Base-by-base conservation (phyloP, 2,113 vertebrate species). In the Mixornis gularis region DNA sequence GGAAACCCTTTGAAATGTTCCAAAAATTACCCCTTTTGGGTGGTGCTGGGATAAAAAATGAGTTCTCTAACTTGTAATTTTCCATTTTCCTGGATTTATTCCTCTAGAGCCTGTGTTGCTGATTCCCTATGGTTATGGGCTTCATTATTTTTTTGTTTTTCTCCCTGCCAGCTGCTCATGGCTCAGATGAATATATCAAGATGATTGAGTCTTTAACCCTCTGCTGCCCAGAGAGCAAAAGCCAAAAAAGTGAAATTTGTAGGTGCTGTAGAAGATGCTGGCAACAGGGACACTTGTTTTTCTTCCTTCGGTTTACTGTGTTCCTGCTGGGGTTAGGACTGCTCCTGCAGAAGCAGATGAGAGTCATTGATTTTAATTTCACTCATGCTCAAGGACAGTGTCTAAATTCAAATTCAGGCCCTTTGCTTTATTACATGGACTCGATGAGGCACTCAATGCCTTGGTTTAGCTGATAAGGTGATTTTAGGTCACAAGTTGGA, bases 201-300 rank as follows among this genome's bases (percentile, higher is more conserved):
- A 58, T 72, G 40, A 41, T 52, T 82, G 34, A 81, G 27, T 86
- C 10, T 82, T 94, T 94, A 95, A 95, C 90, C 29, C 79, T 82
- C 34, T 7, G 1, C n/a, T 82, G 36, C 59, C 51, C 29, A 43
- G 66, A 72, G 14, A 41, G 9, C 1, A 2, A 60, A 58, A 16
- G 58, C 8, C 44, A 48, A 26, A 58, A 72, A 72, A 30, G 15
- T 25, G 9, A 87, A 38, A 17, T 55, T 16, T 2, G 3, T 17
- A 26, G 36, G 49, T 68, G 27, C 36, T 86, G 3, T 48, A 55
- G 21, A 48, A 68, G 34, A 9, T 6, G 1, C 12, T 84, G 44
- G 43, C 10, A 70, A 43, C 12, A 21, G 9, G 13, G 20, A 51
- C 7, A 15, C 5, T 73, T 73, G 4, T 7, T 58, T 70, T 80